Evolutionary conservation across 1,140 invertebrate genomes (phyloP).

Genomic region (Lycorma delicatula): DNA sequence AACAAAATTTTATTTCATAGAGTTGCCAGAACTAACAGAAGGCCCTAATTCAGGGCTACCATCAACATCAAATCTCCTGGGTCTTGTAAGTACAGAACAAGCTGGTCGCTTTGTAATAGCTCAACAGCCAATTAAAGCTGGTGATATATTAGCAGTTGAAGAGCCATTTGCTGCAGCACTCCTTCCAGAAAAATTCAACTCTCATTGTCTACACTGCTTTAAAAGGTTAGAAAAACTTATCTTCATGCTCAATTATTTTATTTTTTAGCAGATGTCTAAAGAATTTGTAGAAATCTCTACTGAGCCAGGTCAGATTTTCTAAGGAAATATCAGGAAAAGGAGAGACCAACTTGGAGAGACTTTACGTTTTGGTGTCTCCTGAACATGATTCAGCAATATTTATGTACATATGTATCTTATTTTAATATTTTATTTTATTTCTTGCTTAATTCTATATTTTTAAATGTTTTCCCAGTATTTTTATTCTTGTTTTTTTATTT

Average conservation of each 20-base stretch:
- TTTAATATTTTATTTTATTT: too few relatives aligned
- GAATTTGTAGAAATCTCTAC: too few relatives aligned
- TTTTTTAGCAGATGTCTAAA: neutral
- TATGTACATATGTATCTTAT: too few relatives aligned
- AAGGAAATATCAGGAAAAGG: too few relatives aligned
- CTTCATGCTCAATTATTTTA: neutral
- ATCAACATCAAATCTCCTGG: constrained; percentile 2
- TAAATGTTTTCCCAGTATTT: too few relatives aligned
- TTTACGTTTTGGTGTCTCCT: too few relatives aligned
- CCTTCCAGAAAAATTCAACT: constrained; percentile 57
- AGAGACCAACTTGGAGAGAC: too few relatives aligned
- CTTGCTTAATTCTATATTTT: too few relatives aligned
- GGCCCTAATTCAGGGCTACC: constrained; percentile 5
- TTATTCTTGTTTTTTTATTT: too few relatives aligned
- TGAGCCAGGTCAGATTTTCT: too few relatives aligned
- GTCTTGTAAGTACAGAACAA: neutral
- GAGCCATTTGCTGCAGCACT: constrained; percentile 64
- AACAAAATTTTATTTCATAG: constrained; percentile 9
- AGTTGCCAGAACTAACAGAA: constrained; percentile 8
- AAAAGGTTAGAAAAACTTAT: constrained; percentile 36
- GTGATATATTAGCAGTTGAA: constrained; percentile 61
- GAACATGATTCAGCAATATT: too few relatives aligned
- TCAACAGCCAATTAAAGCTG: constrained; percentile 46
- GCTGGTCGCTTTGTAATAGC: constrained; percentile 41
- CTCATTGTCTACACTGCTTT: constrained; percentile 79